Evolutionary conservation across 30 jellyfish, hydroid and myxozoan species (phyloP).

Genomic region (Rhopilema esculentum): DNA sequence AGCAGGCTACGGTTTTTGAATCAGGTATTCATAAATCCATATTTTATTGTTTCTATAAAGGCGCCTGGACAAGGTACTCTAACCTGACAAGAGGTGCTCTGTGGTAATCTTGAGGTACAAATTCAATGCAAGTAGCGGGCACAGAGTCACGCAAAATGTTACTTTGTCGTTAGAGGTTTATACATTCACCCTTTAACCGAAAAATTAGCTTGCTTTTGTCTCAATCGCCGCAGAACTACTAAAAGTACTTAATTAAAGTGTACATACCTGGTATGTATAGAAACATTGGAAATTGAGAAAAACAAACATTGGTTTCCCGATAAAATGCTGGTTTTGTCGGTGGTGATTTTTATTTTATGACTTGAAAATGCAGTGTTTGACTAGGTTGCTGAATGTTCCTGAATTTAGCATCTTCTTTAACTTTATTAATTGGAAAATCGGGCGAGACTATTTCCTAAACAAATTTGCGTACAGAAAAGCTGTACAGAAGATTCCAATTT

Average conservation of each 20-base stretch:
- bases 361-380: background rate
- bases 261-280: too few relatives aligned
- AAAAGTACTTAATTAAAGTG: too few relatives aligned
- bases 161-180: too few relatives aligned
- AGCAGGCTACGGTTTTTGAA: conserved; percentile 79
- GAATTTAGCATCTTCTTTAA: too few relatives aligned
- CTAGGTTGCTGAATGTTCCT: too few relatives aligned
- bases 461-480: too few relatives aligned
- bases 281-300: background rate
- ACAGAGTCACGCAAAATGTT: too few relatives aligned
- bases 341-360: background rate
- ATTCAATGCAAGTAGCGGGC: background rate
- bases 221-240: too few relatives aligned
- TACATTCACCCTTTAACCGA: too few relatives aligned
- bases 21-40: conserved; percentile 52
- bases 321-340: background rate
- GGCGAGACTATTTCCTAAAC: too few relatives aligned
- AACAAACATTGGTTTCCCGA: background rate
- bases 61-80: background rate
- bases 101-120: background rate
- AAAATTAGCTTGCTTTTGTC: too few relatives aligned
- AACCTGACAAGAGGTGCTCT: background rate
- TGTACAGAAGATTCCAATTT: background rate
- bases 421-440: too few relatives aligned
- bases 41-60: background rate